Evolutionary conservation across 2,113 vertebrate genomes (phyloP).

Genomic region (Holacanthus passer): DNA sequence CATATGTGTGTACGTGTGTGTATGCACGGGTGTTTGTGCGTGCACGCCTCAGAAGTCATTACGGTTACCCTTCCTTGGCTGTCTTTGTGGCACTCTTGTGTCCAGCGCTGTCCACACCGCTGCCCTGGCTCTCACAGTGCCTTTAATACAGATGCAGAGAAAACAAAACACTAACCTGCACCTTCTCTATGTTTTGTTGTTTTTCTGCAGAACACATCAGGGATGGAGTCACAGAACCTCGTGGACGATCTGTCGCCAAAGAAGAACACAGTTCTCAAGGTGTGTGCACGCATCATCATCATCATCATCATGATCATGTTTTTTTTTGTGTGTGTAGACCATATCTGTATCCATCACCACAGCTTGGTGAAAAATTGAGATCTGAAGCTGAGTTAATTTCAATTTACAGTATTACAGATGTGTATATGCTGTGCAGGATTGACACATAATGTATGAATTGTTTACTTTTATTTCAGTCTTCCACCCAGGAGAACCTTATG

Average conservation of each 20-base stretch:
- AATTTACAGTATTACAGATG: neutral
- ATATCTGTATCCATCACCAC: neutral
- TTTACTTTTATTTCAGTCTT: neutral
- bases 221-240: slow-evolving; percentile 96
- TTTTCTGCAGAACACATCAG: slow-evolving; percentile 90
- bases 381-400: neutral
- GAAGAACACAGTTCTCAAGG: slow-evolving; percentile 97
- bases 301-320: neutral
- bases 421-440: neutral
- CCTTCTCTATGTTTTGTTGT: slow-evolving; percentile 58
- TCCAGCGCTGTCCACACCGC: slow-evolving; percentile 57
- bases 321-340: neutral
- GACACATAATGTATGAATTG: neutral
- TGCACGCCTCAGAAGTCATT: slow-evolving; percentile 64
- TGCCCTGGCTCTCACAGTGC: slow-evolving; percentile 56
- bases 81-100: slow-evolving; percentile 71
- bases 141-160: slow-evolving; percentile 29
- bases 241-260: slow-evolving; percentile 96
- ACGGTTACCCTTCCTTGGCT: slow-evolving; percentile 69
- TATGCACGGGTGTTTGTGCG: slow-evolving; percentile 59
- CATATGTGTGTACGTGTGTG: slow-evolving; percentile 57
- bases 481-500: neutral
- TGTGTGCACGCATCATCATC: no score
- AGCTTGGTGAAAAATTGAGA: neutral
- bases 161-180: slow-evolving; percentile 37